Conservation (phyloP, 2,888 invertebrate genomes). For the Drosophila koepferae region DNA sequence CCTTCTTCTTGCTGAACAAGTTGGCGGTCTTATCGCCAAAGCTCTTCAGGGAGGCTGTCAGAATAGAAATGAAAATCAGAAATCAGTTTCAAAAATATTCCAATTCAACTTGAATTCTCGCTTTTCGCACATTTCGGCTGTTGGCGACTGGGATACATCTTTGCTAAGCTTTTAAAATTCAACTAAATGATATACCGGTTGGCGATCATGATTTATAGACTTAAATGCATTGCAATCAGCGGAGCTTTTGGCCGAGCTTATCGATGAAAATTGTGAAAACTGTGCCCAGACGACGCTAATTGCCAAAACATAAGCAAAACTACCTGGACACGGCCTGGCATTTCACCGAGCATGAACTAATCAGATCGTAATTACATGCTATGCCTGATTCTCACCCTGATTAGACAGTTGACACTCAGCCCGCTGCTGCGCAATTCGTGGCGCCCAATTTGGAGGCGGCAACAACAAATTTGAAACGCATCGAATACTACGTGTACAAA, state of each 20-base stretch:
- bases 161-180: conserved; percentile 25
- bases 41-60: conserved; percentile 89
- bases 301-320: conserved; percentile 66
- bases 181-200: conserved; percentile 45
- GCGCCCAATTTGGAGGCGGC: conserved; percentile 38
- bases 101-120: background rate
- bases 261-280: conserved; percentile 33
- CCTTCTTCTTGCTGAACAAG: conserved; percentile 90
- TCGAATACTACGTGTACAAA: conserved; percentile 21
- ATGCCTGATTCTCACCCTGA: conserved; percentile 31
- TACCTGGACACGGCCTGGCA: conserved; percentile 15
- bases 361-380: conserved; percentile 49
- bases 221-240: conserved; percentile 44
- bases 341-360: conserved; percentile 57
- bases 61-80: background rate
- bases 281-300: conserved; percentile 56
- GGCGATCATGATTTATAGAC: conserved; percentile 62
- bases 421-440: conserved; percentile 48
- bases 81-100: background rate
- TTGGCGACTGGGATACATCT: conserved; percentile 63
- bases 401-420: conserved; percentile 33
- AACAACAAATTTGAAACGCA: conserved; percentile 27
- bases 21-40: conserved; percentile 90
- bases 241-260: conserved; percentile 15
- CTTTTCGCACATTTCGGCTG: conserved; percentile 41